Conservation (phyloP, 2,113 vertebrate species). For the Lethenteron camtschaticum region DNA sequence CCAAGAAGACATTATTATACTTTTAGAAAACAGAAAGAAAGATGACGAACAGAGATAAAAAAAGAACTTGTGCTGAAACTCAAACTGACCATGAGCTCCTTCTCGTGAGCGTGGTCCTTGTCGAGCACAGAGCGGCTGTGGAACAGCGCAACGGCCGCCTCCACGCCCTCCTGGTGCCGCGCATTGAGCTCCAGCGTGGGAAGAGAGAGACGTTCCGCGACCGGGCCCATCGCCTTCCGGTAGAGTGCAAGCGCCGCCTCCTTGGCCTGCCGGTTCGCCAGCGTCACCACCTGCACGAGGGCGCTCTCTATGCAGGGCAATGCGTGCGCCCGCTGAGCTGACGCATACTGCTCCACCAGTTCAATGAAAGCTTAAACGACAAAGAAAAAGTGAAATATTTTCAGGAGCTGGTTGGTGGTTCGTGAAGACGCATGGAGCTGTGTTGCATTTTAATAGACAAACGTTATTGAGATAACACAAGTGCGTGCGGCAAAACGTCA, state of each 20-base stretch:
- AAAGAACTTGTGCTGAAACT: too few relatives aligned
- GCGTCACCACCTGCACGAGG: not conserved
- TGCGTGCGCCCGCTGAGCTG: not conserved
- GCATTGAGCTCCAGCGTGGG: not conserved
- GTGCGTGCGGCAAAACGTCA: too few relatives aligned
- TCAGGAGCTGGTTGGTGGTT: too few relatives aligned
- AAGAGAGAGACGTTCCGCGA: not conserved
- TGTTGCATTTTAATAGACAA: too few relatives aligned
- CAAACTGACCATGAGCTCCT: not conserved
- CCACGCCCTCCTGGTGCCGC: not conserved
- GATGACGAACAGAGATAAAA: too few relatives aligned
- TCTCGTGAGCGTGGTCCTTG: not conserved
- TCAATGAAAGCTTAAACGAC: too few relatives aligned
- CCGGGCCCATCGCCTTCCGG: not conserved
- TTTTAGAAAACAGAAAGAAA: too few relatives aligned
- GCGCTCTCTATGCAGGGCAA: not conserved
- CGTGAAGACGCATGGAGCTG: too few relatives aligned
- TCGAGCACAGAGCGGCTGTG: not conserved
- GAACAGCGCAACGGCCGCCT: not conserved
- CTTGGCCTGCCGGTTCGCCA: not conserved
- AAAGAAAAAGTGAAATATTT: too few relatives aligned
- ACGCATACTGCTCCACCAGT: not conserved
- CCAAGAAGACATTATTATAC: too few relatives aligned
- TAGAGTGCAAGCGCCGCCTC: not conserved
- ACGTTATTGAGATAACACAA: too few relatives aligned